Percentiles rank a stretch among this genome's conserved stretches.
Conservation (phyloP, 2,888 invertebrate genomes). For the Lithophane socia region DNA sequence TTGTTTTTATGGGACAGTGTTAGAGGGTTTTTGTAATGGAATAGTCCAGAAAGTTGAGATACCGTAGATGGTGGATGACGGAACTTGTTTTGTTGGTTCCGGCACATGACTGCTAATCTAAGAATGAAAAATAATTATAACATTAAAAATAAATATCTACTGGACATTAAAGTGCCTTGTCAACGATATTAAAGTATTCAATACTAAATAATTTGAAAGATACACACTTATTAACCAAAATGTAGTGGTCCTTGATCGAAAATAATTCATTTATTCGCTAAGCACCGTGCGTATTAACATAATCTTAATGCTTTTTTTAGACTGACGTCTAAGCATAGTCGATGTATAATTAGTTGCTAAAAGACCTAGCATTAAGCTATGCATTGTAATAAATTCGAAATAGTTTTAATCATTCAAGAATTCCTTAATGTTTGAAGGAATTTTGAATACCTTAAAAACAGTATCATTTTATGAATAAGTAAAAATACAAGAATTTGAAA, state of each 20-base stretch:
- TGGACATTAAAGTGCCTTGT: background rate
- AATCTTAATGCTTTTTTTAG: slow-evolving; percentile 40
- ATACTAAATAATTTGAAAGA: background rate
- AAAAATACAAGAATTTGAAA: slow-evolving; percentile 5
- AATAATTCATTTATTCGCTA: slow-evolving; percentile 24
- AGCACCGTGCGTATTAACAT: slow-evolving; percentile 36
- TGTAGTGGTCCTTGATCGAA: slow-evolving; percentile 8
- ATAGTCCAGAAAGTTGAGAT: slow-evolving; percentile 51
- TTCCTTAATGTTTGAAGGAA: slow-evolving; percentile 29
- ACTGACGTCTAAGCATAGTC: slow-evolving; percentile 25
- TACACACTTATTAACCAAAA: background rate
- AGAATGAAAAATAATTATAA: background rate
- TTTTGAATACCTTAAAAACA: slow-evolving; percentile 29
- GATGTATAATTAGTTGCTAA: slow-evolving; percentile 51
- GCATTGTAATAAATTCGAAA: slow-evolving; percentile 54
- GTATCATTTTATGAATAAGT: slow-evolving; percentile 16
- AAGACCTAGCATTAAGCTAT: slow-evolving; percentile 65
- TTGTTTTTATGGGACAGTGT: slow-evolving; percentile 51
- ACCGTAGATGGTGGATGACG: background rate
- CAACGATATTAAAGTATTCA: background rate
- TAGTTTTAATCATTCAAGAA: slow-evolving; percentile 51
- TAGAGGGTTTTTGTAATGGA: slow-evolving; percentile 41
- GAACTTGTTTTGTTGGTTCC: background rate
- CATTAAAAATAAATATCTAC: too few species aligned
- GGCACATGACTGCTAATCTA: background rate